Percentiles rank a stretch among this genome's conserved stretches.
Conservation (phyloP, 2,888 invertebrate species). For the Coremacera marginata region DNA sequence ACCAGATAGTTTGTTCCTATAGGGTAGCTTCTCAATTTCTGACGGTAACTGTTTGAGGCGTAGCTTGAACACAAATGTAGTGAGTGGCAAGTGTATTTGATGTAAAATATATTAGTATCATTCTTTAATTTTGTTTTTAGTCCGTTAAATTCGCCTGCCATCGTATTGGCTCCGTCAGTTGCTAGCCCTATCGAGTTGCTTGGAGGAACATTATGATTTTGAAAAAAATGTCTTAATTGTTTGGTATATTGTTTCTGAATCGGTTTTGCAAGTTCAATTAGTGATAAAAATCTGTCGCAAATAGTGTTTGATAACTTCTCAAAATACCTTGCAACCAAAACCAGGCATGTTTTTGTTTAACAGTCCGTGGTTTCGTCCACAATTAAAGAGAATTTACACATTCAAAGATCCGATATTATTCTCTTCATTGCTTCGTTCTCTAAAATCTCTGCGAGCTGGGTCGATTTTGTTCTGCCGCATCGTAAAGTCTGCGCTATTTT, state of each 20-base stretch:
- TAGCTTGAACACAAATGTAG: conserved; percentile 28
- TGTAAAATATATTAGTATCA: conserved; percentile 10
- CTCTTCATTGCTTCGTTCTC: background rate
- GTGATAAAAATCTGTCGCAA: background rate
- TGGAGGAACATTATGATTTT: no score
- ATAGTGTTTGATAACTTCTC: conserved; percentile 16
- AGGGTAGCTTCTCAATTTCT: conserved; percentile 33
- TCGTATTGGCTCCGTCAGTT: background rate
- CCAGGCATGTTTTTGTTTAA: conserved; percentile 5
- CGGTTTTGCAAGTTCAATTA: conserved; percentile 14
- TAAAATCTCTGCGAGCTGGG: no score
- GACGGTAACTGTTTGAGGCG: conserved; percentile 31
- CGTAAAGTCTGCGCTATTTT: no score
- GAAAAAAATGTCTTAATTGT: background rate
- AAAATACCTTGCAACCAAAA: conserved; percentile 8
- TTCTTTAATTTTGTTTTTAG: conserved; percentile 15
- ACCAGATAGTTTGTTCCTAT: no score
- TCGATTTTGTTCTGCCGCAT: no score
- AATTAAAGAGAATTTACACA: conserved; percentile 9
- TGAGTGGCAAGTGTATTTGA: conserved; percentile 33
- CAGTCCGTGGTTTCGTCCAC: conserved; percentile 25
- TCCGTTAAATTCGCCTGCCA: conserved; percentile 11
- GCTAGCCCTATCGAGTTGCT: no score
- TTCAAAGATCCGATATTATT: background rate
- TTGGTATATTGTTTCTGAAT: conserved; percentile 3